phyloP scores from a whole-genome alignment of 53 echinoderm and acorn worm genomes.

The Holothuria leucospilota region DNA sequence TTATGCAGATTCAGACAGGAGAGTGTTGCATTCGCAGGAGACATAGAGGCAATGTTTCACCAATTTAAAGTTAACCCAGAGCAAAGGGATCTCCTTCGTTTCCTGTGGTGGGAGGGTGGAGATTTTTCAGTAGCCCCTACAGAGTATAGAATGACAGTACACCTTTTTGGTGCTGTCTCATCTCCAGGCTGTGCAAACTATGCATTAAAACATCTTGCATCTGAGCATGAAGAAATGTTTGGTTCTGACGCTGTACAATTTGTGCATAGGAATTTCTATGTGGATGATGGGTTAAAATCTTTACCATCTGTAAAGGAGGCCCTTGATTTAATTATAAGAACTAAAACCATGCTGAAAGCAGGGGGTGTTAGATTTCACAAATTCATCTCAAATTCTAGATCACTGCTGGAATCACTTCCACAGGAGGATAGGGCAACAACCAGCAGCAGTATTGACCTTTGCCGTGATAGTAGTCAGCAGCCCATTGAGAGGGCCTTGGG shows the following conservation, averaged over 20 bases:
- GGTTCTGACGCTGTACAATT: not conserved
- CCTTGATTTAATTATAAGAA: constrained; percentile 49
- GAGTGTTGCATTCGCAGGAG: constrained; percentile 38
- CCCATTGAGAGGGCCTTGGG: constrained; percentile 14
- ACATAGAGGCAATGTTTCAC: constrained; percentile 50
- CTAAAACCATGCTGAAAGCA: constrained; percentile 35
- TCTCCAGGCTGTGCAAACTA: constrained; percentile 70
- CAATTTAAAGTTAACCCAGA: too few relatives aligned
- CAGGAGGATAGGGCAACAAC: constrained; percentile 47
- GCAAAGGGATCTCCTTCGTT: constrained; percentile 53
- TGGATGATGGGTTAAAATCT: constrained; percentile 66
- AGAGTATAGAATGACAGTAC: constrained; percentile 71
- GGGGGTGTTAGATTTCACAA: constrained; percentile 70
- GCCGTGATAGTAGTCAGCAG: not conserved
- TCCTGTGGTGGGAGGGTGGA: constrained; percentile 66
- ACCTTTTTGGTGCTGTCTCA: constrained; percentile 72
- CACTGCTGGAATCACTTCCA: constrained; percentile 57
- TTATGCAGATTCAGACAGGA: constrained; percentile 41
- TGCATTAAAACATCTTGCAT: constrained; percentile 55
- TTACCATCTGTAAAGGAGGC: constrained; percentile 58
- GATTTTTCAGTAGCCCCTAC: constrained; percentile 30
- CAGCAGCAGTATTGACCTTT: not conserved
- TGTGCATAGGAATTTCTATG: constrained; percentile 59
- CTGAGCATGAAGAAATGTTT: constrained; percentile 27
- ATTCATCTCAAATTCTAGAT: constrained; percentile 59